A percentile compares a stretch with the other conserved stretches of the same genome.
phyloP scores from a whole-genome alignment of 2,797 vertebrate genomes.

The Syngnathus acus region DNA sequence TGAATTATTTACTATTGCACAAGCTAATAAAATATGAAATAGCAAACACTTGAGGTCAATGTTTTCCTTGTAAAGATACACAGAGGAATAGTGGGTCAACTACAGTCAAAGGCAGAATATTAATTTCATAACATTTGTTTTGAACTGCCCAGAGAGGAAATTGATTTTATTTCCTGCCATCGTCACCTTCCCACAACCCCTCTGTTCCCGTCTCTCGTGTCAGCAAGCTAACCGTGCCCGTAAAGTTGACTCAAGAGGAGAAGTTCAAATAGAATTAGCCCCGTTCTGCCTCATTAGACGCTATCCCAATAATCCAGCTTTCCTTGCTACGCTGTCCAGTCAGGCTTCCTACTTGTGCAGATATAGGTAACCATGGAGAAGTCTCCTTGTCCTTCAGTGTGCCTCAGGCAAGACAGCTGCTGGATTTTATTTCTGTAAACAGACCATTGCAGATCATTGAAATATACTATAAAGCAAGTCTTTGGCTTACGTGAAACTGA shows the following conservation, averaged over 20 bases:
- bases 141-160: constrained; percentile 2
- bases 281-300: constrained; percentile 58
- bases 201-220: constrained; percentile 4
- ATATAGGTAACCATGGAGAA: constrained; percentile 1
- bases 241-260: constrained; percentile 54
- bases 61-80: background rate
- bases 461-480: background rate
- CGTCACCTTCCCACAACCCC: constrained; percentile 7
- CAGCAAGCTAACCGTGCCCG: constrained; percentile 37
- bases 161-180: constrained; percentile 16
- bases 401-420: background rate
- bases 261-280: constrained; percentile 58
- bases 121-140: constrained; percentile 4
- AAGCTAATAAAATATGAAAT: background rate
- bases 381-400: background rate
- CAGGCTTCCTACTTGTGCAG: background rate
- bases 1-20: background rate
- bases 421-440: constrained; percentile 3
- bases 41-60: background rate
- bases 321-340: background rate
- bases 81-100: constrained; percentile 1
- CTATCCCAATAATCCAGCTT: background rate
- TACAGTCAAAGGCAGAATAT: constrained; percentile 1
- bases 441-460: background rate
- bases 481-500: background rate